Percentiles rank a stretch among this genome's conserved stretches.
Conservation (phyloP, 30 jellyfish, hydroid and myxozoan species). For the Pseudorhiza aurosa region DNA sequence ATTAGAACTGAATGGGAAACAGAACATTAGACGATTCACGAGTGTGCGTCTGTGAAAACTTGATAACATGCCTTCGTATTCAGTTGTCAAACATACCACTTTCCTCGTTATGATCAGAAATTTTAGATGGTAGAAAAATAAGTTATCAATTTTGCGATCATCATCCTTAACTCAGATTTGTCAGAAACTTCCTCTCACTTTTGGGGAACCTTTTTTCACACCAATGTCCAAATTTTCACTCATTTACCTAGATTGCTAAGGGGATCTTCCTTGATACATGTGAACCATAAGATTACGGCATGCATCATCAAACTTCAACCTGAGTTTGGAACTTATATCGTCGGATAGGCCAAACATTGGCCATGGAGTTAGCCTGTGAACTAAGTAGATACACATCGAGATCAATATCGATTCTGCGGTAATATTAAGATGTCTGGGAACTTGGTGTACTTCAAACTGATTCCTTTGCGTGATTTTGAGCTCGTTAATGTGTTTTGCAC, state of each 20-base stretch:
- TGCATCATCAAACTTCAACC: no score
- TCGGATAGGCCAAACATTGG: not conserved
- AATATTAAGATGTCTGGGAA: constrained; percentile 51
- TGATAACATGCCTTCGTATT: not conserved
- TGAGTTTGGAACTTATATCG: no score
- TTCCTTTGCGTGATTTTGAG: not conserved
- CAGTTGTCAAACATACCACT: not conserved
- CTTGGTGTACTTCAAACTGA: constrained; percentile 50
- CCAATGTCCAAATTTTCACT: no score
- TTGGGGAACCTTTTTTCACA: no score
- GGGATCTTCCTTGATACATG: no score
- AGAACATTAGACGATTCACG: constrained; percentile 8
- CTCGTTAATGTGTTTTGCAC: constrained; percentile 12
- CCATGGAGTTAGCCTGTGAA: not conserved
- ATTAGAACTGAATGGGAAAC: constrained; percentile 38
- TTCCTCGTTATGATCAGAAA: no score
- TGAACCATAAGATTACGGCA: no score
- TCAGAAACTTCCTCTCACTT: no score
- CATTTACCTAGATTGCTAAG: no score
- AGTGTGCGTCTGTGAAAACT: constrained; percentile 4
- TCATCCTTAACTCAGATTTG: no score
- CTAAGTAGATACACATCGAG: constrained; percentile 29
- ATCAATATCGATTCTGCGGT: constrained; percentile 48
- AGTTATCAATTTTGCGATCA: no score
- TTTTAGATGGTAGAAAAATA: no score